These are phyloP conservation scores for Exocentrus adspersus DNA, from an alignment of 2,888 invertebrate species.

Conservation along the genomic window DNA sequence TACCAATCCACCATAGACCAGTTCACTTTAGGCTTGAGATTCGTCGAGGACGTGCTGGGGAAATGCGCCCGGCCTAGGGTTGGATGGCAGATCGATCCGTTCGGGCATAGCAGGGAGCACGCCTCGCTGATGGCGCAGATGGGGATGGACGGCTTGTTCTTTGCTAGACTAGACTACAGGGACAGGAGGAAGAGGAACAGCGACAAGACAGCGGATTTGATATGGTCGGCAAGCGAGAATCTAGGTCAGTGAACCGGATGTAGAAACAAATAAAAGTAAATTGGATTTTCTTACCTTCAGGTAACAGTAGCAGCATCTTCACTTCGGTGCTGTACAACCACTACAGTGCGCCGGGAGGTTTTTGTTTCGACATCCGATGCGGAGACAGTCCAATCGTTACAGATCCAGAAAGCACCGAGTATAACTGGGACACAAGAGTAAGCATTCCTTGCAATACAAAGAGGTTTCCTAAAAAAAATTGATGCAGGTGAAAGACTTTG, in stretches of 20 bases:
- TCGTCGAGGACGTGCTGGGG: slow-evolving; percentile 70
- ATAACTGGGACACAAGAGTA: slow-evolving; percentile 72
- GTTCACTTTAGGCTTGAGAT: slow-evolving; percentile 75
- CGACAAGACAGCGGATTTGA: slow-evolving; percentile 73
- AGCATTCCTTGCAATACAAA: slow-evolving; percentile 32
- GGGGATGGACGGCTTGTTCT: slow-evolving; percentile 78
- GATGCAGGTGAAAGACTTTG: slow-evolving; percentile 50
- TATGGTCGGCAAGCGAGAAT: slow-evolving; percentile 74
- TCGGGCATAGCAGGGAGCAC: slow-evolving; percentile 80
- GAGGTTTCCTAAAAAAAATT: background rate
- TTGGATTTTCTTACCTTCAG: background rate
- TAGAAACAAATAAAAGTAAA: too few relatives aligned
- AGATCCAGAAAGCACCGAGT: slow-evolving; percentile 70
- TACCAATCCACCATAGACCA: slow-evolving; percentile 78
- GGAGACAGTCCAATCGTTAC: slow-evolving; percentile 73
- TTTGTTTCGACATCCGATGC: slow-evolving; percentile 61
- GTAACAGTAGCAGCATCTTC: slow-evolving; percentile 9
- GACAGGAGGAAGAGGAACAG: slow-evolving; percentile 69
- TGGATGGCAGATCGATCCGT: slow-evolving; percentile 90
- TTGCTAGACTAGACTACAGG: slow-evolving; percentile 76
- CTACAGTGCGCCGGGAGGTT: slow-evolving; percentile 8
- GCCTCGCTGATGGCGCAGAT: slow-evolving; percentile 73
- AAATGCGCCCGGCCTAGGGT: slow-evolving; percentile 79
- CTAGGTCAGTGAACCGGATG: too few relatives aligned
- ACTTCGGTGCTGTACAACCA: slow-evolving; percentile 12